These are phyloP conservation scores for Stichopus chloronotus DNA, from an alignment of 35 echinoderm and acorn worm genomes.

Conservation along the genomic window DNA sequence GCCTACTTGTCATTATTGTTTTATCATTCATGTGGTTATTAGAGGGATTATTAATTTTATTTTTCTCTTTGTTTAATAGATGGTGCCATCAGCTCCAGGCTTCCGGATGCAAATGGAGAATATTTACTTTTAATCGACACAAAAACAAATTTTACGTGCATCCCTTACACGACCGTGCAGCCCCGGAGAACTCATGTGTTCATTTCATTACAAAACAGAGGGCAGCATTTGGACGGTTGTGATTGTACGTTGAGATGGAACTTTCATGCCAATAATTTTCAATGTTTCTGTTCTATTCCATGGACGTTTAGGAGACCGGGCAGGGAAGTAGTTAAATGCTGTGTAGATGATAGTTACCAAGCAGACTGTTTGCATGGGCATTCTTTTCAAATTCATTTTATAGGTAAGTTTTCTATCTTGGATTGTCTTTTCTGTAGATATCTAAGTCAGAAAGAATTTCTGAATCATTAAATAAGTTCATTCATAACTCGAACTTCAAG, in stretches of 20 bases:
- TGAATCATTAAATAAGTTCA: no score
- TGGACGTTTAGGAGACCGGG: conserved; percentile 42
- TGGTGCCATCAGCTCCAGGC: conserved; percentile 36
- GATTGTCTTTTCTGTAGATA: no score
- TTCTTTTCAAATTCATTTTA: conserved; percentile 19
- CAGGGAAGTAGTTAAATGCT: conserved; percentile 21
- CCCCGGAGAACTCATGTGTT: not conserved
- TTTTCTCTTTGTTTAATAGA: not conserved
- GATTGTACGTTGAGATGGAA: conserved; percentile 11
- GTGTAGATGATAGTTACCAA: conserved; percentile 49
- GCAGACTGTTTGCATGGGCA: conserved; percentile 7
- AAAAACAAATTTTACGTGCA: conserved; percentile 35
- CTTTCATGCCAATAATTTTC: not conserved
- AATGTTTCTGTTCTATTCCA: conserved; percentile 45
- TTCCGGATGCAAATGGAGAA: conserved; percentile 42
- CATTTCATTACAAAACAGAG: conserved; percentile 15
- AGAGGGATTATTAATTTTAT: no score
- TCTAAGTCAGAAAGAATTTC: no score
- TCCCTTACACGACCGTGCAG: not conserved
- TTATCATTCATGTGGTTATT: no score
- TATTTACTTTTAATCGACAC: conserved; percentile 11
- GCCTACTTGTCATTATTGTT: no score
- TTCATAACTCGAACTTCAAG: no score
- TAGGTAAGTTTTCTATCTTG: conserved; percentile 17
- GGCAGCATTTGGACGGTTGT: conserved; percentile 3